Evolutionary conservation across 2,797 vertebrate species (phyloP), one percentile per base, ranked within the genome.

Genomic region (Darevskia nairensis): DNA sequence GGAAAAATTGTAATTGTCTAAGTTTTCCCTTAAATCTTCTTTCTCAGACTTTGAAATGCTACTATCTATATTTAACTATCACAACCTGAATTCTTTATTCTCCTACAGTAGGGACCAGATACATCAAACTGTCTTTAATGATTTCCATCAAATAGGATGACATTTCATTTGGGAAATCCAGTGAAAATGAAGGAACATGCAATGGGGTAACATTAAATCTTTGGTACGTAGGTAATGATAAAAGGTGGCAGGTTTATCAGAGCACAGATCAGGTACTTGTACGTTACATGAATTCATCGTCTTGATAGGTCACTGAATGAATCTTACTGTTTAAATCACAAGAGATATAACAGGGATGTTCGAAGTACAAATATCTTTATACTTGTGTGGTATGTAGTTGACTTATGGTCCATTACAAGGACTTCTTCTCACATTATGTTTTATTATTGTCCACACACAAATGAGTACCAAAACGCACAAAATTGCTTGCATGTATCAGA

Each of bases 81-180:
- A 85, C 81, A 86, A 80, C 3, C 32, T 82, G 82, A 76, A 8
- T 29, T 88, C 92, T 91, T 72, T 72, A 71, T 84, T 92, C 50
- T 83, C 46, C 90, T 80, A 89, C 76, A 71, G 81, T 41, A 72
- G 91, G 85, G 84, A 95, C 72, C 69, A 89, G 86, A 94, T 91
- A 92, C 86, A 94, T 91, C 83, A 82, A 95, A 90, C 83, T 79
- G 29, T 80, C 80, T 92, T 89, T 95, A 94, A 94, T 83, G 85
- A 93, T 82, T 88, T 89, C 87, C 89, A 91, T 90, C 92, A 88
- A 84, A 79, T 9, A 86, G 46, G 90, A 83, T 68, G 89, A 80
- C n/a, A 61, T 25, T 79, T 82, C 59, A 90, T 92, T 88, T 85
- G 85, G 87, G 90, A 91, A 69, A 90, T 90, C 69, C 50, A 74